Conservation (phyloP, 2,888 invertebrate genomes). For the Hirtodrosophila alboralis region DNA sequence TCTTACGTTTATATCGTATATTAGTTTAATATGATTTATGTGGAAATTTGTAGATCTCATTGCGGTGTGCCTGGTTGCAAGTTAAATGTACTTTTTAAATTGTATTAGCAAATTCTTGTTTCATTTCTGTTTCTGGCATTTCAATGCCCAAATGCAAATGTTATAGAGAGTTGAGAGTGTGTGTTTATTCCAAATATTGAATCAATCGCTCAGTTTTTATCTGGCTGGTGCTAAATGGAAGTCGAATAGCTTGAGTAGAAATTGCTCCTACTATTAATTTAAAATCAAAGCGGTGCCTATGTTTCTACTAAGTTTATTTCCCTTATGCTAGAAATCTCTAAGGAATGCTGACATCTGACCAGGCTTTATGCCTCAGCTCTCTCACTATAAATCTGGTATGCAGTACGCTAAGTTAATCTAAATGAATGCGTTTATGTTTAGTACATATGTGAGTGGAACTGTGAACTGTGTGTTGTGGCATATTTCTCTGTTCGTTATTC, state of each 20-base stretch:
- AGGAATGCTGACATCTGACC: conserved; percentile 12
- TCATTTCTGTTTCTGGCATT: conserved; percentile 35
- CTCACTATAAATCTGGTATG: conserved; percentile 46
- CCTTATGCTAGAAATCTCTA: conserved; percentile 32
- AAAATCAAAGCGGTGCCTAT: conserved; percentile 50
- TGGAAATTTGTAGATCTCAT: conserved; percentile 64
- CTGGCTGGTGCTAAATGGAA: conserved; percentile 48
- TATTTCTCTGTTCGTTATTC: conserved; percentile 4
- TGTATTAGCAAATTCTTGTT: conserved; percentile 54
- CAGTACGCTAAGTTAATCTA: conserved; percentile 50
- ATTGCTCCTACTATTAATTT: conserved; percentile 11
- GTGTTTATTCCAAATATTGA: conserved; percentile 16
- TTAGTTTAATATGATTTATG: conserved; percentile 48
- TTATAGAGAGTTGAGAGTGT: not conserved
- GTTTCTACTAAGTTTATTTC: conserved; percentile 14
- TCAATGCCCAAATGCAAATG: conserved; percentile 46
- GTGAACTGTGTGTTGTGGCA: conserved; percentile 36
- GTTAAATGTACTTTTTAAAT: conserved; percentile 40
- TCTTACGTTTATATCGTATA: conserved; percentile 58
- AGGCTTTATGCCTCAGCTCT: conserved; percentile 18
- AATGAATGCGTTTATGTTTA: conserved; percentile 43
- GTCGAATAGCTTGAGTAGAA: conserved; percentile 16
- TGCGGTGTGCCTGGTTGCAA: conserved; percentile 61
- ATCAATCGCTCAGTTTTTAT: conserved; percentile 36
- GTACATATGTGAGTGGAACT: conserved; percentile 43